Base-by-base conservation (phyloP, 2,113 vertebrate genomes). In the Eolophus roseicapilla region DNA sequence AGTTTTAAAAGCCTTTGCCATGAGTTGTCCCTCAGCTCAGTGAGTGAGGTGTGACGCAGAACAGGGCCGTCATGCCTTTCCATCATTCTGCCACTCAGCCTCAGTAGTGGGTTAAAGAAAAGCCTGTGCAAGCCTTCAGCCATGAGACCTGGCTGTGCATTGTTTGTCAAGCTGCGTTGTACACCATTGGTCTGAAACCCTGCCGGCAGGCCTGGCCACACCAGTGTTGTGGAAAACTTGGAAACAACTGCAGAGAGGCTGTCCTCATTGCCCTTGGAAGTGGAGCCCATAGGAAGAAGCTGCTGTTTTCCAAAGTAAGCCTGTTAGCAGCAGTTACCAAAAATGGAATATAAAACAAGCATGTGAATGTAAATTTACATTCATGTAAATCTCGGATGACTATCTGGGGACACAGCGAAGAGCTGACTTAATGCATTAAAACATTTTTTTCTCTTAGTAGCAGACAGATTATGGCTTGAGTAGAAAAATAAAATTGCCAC, bases 381-480 rank as follows among this genome's bases (percentile, higher is more conserved):
- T 75, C 15, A 15, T 29, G 55, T 57, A 60, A 74, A 75, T 77
- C 53, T 88, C 55, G 44, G 19, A 25, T 52, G 71, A 69, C 82
- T 88, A 18, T 44, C 50, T 91, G 49, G 81, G 73, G 86, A 82
- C 80, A 31, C 21, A 44, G 52, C 60, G 59, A 53, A 88, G 81
- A 74, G 55, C 35, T 88, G 78, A 49, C 43, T 90, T 93, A 82
- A 97, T 93, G 74, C 90, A 91, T 86, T 88, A 76, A 90, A 92
- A 77, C 92, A 80, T 1, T 85, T 97, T 96, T 97, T 93, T 93
- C 70, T 84, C 84, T 96, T 95, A 91, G 49, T 91, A 95, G 84
- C 95, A 92, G 93, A 87, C 88, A 95, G 84, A 68, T 97, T 95
- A 84, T 39, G 74, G 28, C 74, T 96, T 89, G 93, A 95, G 79